Conservation (phyloP, 2,888 invertebrate genomes). For the Latheticus oryzae region DNA sequence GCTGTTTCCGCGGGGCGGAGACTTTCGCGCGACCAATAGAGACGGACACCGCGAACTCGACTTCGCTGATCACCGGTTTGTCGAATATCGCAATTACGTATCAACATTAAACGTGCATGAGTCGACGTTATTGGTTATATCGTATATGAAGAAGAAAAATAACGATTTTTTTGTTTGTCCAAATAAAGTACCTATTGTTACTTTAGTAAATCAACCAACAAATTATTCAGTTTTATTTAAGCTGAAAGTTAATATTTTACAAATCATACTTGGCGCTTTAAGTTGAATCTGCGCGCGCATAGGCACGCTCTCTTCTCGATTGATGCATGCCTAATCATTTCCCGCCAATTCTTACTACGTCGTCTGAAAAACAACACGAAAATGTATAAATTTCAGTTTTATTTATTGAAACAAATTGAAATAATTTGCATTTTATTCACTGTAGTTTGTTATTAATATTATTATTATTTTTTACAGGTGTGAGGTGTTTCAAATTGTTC, state of each 20-base stretch:
- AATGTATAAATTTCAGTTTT: too few species aligned
- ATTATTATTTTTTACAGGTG: constrained; percentile 67
- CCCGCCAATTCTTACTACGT: constrained; percentile 40
- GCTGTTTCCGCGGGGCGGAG: constrained; percentile 52
- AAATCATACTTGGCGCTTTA: constrained; percentile 32
- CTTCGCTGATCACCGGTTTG: constrained; percentile 41
- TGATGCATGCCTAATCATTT: constrained; percentile 36
- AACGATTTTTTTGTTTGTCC: constrained; percentile 8
- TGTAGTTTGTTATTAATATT: background rate
- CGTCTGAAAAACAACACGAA: too few species aligned
- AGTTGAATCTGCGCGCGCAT: constrained; percentile 37
- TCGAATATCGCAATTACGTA: constrained; percentile 40
- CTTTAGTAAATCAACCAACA: too few species aligned
- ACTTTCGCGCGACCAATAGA: constrained; percentile 49
- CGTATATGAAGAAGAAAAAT: constrained; percentile 10
- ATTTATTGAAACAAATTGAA: constrained; percentile 12
- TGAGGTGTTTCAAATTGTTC: constrained; percentile 70
- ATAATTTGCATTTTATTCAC: background rate
- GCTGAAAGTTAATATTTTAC: background rate
- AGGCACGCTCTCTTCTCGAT: constrained; percentile 14
- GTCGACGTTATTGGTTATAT: constrained; percentile 31
- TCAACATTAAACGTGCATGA: constrained; percentile 36
- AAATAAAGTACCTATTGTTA: too few species aligned
- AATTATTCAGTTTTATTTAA: background rate
- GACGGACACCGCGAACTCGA: constrained; percentile 48